These are phyloP conservation scores for Macheiramphus alcinus DNA, from an alignment of 2,113 vertebrate species.

Conservation along the genomic window DNA sequence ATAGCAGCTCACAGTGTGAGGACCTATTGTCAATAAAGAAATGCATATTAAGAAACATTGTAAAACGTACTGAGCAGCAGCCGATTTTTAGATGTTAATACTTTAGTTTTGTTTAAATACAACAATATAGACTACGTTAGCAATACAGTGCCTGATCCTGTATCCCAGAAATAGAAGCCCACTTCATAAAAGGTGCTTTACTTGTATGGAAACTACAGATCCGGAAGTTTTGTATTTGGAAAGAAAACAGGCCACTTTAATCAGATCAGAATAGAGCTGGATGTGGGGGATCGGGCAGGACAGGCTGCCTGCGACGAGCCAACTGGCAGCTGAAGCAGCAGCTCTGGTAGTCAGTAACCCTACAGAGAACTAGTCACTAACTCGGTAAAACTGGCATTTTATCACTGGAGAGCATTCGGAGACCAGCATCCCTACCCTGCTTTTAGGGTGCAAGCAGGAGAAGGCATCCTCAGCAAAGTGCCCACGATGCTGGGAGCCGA, in stretches of 20 bases:
- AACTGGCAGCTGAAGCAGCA: background rate
- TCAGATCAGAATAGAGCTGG: background rate
- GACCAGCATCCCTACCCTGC: background rate
- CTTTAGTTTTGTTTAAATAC: constrained; percentile 55
- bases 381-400: background rate
- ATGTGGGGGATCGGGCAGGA: background rate
- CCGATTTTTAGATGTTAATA: constrained; percentile 35
- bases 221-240: background rate
- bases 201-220: background rate
- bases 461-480: background rate
- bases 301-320: background rate
- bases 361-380: background rate
- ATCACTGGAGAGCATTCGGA: background rate
- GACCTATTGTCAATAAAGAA: background rate
- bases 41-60: background rate
- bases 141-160: background rate
- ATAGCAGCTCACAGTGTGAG: background rate
- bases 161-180: constrained; percentile 18
- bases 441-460: background rate
- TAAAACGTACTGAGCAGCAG: background rate
- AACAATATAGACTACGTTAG: constrained; percentile 14
- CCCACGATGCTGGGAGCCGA: background rate
- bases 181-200: background rate
- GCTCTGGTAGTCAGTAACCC: background rate
- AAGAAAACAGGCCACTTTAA: background rate